phyloP scores from a whole-genome alignment of 2,888 invertebrate species.

The Thysanoteuthis rhombus region DNA sequence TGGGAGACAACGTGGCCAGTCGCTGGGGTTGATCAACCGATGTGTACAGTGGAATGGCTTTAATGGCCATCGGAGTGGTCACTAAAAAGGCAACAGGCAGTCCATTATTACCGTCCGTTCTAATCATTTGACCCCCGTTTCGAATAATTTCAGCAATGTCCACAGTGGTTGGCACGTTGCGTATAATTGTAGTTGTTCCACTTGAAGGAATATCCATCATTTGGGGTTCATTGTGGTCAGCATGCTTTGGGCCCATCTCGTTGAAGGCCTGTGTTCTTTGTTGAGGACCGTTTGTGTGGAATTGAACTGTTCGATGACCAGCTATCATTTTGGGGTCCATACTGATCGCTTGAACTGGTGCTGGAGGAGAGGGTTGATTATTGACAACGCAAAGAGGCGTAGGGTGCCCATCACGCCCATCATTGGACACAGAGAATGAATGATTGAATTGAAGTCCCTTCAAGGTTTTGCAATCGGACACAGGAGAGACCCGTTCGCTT shows the following conservation, averaged over 20 bases:
- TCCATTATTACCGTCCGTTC: background rate
- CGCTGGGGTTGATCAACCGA: background rate
- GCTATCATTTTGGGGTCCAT: background rate
- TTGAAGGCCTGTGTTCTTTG: background rate
- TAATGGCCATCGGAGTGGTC: slow-evolving; percentile 1
- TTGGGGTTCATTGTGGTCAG: background rate
- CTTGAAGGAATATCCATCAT: background rate
- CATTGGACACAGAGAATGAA: background rate
- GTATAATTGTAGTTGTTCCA: background rate
- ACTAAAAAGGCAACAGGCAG: slow-evolving; percentile 20
- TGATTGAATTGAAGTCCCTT: background rate
- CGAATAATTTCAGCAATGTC: background rate
- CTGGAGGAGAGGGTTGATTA: background rate
- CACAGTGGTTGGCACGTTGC: background rate
- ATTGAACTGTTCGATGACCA: background rate
- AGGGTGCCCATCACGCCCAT: background rate
- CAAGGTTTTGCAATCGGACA: background rate
- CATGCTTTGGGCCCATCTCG: background rate
- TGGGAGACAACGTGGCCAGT: background rate
- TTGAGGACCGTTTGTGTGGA: background rate
- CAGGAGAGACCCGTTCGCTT: background rate
- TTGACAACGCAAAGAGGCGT: background rate
- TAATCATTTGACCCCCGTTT: background rate
- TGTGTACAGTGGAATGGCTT: slow-evolving; percentile 23
- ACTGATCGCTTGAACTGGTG: background rate